Evolutionary conservation across 2,888 invertebrate genomes (phyloP).

Genomic region (Netelia fuscicornis): DNA sequence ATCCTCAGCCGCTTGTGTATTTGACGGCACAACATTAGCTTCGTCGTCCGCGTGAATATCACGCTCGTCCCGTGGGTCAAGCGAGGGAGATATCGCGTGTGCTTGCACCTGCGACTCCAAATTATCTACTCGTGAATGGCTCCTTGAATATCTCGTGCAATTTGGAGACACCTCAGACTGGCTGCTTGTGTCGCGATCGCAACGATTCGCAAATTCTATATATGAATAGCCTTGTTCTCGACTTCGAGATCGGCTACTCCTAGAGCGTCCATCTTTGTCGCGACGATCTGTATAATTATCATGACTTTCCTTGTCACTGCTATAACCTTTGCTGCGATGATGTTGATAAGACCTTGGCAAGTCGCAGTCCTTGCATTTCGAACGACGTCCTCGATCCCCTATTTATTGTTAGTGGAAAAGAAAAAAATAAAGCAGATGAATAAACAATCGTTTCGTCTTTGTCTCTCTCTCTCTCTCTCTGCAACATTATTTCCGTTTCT

Average conservation of each 20-base stretch:
- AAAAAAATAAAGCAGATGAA: too few species aligned
- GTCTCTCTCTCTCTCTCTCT: neutral
- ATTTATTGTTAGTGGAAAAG: too few species aligned
- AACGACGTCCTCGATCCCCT: neutral
- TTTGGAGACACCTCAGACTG: slow-evolving; percentile 7
- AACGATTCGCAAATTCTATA: slow-evolving; percentile 14
- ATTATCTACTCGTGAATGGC: neutral
- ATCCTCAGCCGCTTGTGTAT: slow-evolving; percentile 15
- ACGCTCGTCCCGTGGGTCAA: slow-evolving; percentile 28
- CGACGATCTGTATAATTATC: slow-evolving; percentile 35
- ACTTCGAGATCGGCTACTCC: slow-evolving; percentile 20
- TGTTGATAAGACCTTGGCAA: too few species aligned
- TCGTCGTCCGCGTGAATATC: neutral
- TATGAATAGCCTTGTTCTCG: slow-evolving; percentile 14
- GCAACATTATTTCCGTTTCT: too few species aligned
- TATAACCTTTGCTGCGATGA: neutral
- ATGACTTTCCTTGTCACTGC: slow-evolving; percentile 19
- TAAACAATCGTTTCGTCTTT: neutral
- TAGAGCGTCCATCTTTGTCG: slow-evolving; percentile 37
- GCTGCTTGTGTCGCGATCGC: slow-evolving; percentile 26
- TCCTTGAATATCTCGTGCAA: slow-evolving; percentile 15
- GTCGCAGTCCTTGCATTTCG: too few species aligned
- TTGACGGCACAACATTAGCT: slow-evolving; percentile 1
- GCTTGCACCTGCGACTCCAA: neutral
- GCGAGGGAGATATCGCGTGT: slow-evolving; percentile 18